These are phyloP conservation scores for Zootermopsis nevadensis DNA, from an alignment of 2,888 invertebrate species.

Conservation along the genomic window DNA sequence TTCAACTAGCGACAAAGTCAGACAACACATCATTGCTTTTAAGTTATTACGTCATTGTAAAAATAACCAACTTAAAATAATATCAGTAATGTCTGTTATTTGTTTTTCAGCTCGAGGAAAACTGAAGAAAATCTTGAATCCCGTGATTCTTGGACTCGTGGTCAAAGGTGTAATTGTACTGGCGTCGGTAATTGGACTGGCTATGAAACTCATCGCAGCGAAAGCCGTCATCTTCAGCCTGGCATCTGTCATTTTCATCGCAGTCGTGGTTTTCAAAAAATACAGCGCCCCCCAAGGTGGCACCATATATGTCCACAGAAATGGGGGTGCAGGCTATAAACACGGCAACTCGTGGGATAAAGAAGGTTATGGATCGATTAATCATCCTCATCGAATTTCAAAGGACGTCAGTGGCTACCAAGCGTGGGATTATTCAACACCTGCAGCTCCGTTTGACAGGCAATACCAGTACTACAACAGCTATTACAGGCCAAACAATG, in stretches of 20 bases:
- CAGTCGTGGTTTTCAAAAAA: constrained; percentile 76
- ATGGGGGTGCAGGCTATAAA: not conserved
- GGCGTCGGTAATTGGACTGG: constrained; percentile 76
- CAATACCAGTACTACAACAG: constrained; percentile 1
- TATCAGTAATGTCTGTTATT: not conserved
- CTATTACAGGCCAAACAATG: not conserved
- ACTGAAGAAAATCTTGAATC: constrained; percentile 78
- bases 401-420: not conserved
- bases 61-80: too few relatives aligned
- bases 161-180: constrained; percentile 78
- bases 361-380: not conserved
- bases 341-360: not conserved
- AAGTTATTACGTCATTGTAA: too few relatives aligned
- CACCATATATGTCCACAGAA: constrained; percentile 6
- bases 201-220: constrained; percentile 74
- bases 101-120: constrained; percentile 74
- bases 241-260: constrained; percentile 79
- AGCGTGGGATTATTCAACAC: not conserved
- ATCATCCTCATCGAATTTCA: not conserved
- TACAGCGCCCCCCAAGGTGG: constrained; percentile 50
- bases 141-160: constrained; percentile 75
- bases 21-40: too few relatives aligned
- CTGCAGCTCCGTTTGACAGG: not conserved
- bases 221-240: constrained; percentile 84
- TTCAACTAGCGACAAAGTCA: too few relatives aligned